Percentiles rank a stretch among this genome's conserved stretches.
phyloP scores from a whole-genome alignment of 1,140 invertebrate genomes.

The Neodiprion pinetum region DNA sequence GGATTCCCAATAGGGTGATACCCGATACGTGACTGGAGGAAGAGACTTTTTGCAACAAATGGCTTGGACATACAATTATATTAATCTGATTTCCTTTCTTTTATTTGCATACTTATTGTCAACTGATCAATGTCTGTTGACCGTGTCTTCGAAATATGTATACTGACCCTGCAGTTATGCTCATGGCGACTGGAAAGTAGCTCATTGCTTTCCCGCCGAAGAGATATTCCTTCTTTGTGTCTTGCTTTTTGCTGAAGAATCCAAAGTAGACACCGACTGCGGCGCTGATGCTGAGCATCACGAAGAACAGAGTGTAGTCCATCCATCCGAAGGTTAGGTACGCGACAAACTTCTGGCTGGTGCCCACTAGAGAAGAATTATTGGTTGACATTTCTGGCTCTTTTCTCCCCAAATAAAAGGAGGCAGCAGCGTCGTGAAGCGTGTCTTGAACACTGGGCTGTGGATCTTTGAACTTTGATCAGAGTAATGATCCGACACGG shows the following conservation, averaged over 20 bases:
- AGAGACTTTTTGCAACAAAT: no score
- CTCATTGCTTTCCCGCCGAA: slow-evolving; percentile 84
- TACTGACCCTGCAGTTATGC: slow-evolving; percentile 76
- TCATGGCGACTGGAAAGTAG: slow-evolving; percentile 81
- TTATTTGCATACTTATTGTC: no score
- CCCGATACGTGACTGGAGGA: slow-evolving; percentile 77
- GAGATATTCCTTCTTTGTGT: slow-evolving; percentile 79
- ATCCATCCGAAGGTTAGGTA: slow-evolving; percentile 55
- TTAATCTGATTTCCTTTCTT: no score
- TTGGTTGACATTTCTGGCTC: not conserved
- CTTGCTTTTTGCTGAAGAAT: slow-evolving; percentile 78
- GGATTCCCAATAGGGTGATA: slow-evolving; percentile 78
- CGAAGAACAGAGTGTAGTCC: slow-evolving; percentile 74
- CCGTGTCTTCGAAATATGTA: not conserved
- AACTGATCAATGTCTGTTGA: no score
- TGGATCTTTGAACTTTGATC: no score
- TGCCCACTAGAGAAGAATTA: not conserved
- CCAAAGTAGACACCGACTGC: slow-evolving; percentile 84
- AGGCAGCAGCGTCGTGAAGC: no score
- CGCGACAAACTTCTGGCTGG: not conserved
- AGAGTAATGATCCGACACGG: no score
- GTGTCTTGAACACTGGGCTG: no score
- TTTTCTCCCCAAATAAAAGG: no score
- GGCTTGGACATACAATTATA: no score
- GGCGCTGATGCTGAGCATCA: slow-evolving; percentile 73